These are phyloP conservation scores for Decapterus maruadsi DNA, from an alignment of 2,797 vertebrate species.

Conservation along the genomic window DNA sequence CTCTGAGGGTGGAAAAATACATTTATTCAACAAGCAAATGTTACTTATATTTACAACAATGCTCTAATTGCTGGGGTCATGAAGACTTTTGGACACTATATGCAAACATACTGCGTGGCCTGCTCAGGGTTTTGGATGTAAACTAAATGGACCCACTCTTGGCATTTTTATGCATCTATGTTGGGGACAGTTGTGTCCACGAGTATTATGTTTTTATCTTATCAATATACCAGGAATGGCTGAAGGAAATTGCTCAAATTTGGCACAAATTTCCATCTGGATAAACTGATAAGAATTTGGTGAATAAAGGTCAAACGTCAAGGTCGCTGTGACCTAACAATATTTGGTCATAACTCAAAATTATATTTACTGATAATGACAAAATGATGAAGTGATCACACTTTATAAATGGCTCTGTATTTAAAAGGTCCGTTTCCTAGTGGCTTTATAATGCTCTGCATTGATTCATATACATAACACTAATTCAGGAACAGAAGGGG, in stretches of 20 bases:
- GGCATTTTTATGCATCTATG: slow-evolving; percentile 18
- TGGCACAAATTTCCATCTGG: neutral
- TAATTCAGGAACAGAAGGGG: neutral
- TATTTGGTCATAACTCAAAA: neutral
- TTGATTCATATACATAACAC: neutral
- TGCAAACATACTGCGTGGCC: slow-evolving; percentile 4
- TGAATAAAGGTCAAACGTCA: neutral
- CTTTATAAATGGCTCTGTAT: too few species aligned
- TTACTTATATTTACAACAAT: neutral
- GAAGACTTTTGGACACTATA: neutral
- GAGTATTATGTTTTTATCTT: neutral
- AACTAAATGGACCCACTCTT: slow-evolving; percentile 44
- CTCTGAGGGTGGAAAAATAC: neutral
- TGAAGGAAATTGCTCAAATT: neutral
- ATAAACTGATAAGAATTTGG: neutral
- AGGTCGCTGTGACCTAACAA: neutral
- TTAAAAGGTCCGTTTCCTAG: neutral
- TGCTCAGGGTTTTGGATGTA: slow-evolving; percentile 18
- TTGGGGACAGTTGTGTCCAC: neutral
- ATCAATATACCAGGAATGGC: neutral
- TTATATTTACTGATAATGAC: too few species aligned
- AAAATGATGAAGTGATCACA: neutral
- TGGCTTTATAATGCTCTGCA: neutral
- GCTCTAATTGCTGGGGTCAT: neutral
- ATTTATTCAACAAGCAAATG: neutral